Base-by-base conservation (phyloP, 2,797 vertebrate genomes). In the Pagetopsis macropterus region DNA sequence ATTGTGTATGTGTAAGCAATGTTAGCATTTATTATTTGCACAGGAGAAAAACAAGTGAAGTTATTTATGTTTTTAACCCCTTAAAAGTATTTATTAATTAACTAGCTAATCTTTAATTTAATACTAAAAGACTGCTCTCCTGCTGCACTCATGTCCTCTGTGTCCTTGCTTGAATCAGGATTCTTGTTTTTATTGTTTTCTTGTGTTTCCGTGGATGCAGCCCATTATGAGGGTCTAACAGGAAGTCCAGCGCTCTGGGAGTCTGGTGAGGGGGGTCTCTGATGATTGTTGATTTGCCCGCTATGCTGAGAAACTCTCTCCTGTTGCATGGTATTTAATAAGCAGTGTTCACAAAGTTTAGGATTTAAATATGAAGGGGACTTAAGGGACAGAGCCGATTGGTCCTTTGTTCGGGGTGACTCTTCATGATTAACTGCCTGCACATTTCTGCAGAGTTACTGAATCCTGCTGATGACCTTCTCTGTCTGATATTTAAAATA, bases 401-500 rank as follows among this genome's bases (percentile, higher is more conserved):
- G 51, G 48, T 69, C 73, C 33, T 62, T 71, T 61, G 41, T 81
- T 31, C n/a, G 23, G 60, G 60, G 15, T 58, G 65, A 67, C 23
- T 17, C n/a, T 37, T 37, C 54, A 66, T 83, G 54, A 83, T 85
- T 81, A 81, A 37, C 58, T 66, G 48, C 59, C 44, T 76, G 64
- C 27, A 10, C 58, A 54, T 76, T 74, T 70, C 70, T 72, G 55
- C 15, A 64, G 61, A 74, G 63, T 43, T 46, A n/a, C 51, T 23
- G 56, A 65, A 82, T 77, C 65, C 64, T 79, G 60, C 67, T 60
- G 52, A 84, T 77, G 49, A 84, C 70, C 72, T 65, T 80, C 56
- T 50, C 49, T 64, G 56, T 56, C 59, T 84, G 83, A 80, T 88
- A 82, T 90, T 86, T 87, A 78, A 79, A 81, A 86, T 81, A 83